phyloP scores from a whole-genome alignment of 2,888 invertebrate genomes.

The Lasius platythorax region DNA sequence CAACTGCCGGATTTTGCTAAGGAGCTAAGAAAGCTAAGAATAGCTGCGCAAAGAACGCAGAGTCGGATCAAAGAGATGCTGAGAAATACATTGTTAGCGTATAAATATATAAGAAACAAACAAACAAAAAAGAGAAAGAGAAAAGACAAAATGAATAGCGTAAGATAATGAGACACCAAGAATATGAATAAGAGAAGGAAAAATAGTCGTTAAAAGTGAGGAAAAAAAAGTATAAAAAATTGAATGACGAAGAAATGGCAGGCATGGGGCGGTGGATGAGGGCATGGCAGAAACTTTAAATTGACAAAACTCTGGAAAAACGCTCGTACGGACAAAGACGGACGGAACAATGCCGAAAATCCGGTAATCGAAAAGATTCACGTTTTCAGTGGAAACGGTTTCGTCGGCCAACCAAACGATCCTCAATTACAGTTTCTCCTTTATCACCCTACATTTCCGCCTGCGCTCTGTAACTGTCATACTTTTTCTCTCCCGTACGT shows the following conservation, averaged over 20 bases:
- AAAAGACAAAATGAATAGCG: slow-evolving; percentile 5
- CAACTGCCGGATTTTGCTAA: not conserved
- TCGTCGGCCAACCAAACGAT: slow-evolving; percentile 35
- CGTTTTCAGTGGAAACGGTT: slow-evolving; percentile 33
- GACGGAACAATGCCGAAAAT: slow-evolving; percentile 65
- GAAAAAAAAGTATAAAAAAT: slow-evolving; percentile 56
- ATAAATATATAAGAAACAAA: slow-evolving; percentile 4
- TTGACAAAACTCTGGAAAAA: slow-evolving; percentile 71
- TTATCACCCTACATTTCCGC: slow-evolving; percentile 37
- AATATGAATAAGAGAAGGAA: slow-evolving; percentile 50
- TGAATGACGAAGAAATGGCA: slow-evolving; percentile 52
- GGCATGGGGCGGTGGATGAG: slow-evolving; percentile 44
- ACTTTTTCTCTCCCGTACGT: slow-evolving; percentile 3
- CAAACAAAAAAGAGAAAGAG: not conserved
- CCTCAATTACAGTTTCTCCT: slow-evolving; percentile 43
- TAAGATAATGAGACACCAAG: slow-evolving; percentile 36
- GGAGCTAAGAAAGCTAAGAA: not conserved
- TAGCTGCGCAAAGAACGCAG: not conserved
- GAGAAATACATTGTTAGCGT: not conserved
- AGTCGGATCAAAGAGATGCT: not conserved
- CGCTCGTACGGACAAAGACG: slow-evolving; percentile 68
- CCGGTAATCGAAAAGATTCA: slow-evolving; percentile 54
- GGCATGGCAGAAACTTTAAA: slow-evolving; percentile 58
- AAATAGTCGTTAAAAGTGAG: slow-evolving; percentile 43
- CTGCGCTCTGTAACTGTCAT: not conserved